Evolutionary conservation across 92 coral and sea anemone species (phyloP), one percentile per base, ranked within the genome.

Genomic region (Phenganax stokvisi): DNA sequence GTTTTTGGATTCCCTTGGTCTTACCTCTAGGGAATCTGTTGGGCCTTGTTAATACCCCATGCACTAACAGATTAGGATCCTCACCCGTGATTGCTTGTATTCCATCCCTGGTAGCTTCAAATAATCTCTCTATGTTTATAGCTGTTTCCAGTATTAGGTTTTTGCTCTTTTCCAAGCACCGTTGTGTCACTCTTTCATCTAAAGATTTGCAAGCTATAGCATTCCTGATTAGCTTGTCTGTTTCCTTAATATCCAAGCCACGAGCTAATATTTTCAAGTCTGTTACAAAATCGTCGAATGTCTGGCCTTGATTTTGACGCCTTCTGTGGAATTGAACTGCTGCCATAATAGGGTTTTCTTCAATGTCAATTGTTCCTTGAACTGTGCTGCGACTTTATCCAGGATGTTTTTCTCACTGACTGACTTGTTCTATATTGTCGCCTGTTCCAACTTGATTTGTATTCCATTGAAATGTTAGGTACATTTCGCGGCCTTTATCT

Each of bases 141-240:
- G 89, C 92, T 80, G 77, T 68, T 3, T 89, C 92, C 3, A 86
- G 82, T 37, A 86, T 89, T 25, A 89, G 55, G 73, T 79, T 69
- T 84, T 75, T 61, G 30, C 87, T 83, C 81, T 89, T 89, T 79
- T 89, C 89, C 17, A 87, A 51, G 59, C 85, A 72, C 10, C 77
- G 83, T 60, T 89, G 90, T 67, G 81, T 37, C 12, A 89, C 92
- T 66, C 87, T 55, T 71, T 89, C 88, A 51, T 84, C 87, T 12
- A 70, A 27, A 0, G 85, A 89, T 59, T 82, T 87, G 62, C 87
- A 89, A 6, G 85, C 89, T 47, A 86, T 86, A 28, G 88, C 89
- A 64, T 89, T 89, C 6, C 88, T 62, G 51, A 84, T 81, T 9
- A 86, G 61, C 16, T 87, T 84, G n/a, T 77, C 83, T 63, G 74